Evolutionary conservation across 92 coral and sea anemone species (phyloP).

Genomic region (Phenganax stokvisi): DNA sequence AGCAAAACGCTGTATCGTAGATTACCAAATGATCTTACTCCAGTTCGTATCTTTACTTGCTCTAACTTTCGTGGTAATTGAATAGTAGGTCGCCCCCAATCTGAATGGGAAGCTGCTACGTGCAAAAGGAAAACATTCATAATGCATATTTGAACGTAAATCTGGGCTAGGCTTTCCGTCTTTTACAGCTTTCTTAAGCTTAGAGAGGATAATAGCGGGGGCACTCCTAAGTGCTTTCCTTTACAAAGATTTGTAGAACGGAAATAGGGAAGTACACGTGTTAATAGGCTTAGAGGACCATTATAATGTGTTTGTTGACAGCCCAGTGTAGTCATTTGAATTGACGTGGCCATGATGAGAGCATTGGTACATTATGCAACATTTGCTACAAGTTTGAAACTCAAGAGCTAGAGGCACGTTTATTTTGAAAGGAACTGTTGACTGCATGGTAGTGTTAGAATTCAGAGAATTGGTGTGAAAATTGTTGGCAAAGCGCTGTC

Average conservation of each 20-base stretch:
- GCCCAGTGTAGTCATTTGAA: neutral
- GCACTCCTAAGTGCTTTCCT: conserved; percentile 18
- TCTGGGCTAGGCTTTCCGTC: conserved; percentile 20
- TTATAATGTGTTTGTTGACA: conserved; percentile 11
- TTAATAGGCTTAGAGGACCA: conserved; percentile 15
- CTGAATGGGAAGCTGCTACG: neutral
- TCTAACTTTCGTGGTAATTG: no score
- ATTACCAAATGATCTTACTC: no score
- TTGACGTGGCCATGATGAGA: no score
- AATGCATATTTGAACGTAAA: conserved; percentile 17
- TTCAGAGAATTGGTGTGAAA: no score
- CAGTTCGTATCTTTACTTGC: no score
- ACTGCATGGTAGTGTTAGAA: no score
- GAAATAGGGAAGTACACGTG: conserved; percentile 9
- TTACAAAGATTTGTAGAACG: neutral
- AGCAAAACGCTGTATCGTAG: no score
- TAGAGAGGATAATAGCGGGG: conserved; percentile 6
- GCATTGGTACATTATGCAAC: no score
- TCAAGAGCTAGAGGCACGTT: no score
- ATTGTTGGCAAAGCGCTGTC: no score
- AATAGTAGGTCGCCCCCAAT: neutral
- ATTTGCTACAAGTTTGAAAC: no score
- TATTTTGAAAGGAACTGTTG: no score
- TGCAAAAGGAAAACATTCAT: conserved; percentile 8
- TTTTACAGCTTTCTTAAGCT: conserved; percentile 9